Percentiles rank a stretch among this genome's conserved stretches.
Conservation (phyloP, 2,888 invertebrate species). For the Thelaira solivaga region DNA sequence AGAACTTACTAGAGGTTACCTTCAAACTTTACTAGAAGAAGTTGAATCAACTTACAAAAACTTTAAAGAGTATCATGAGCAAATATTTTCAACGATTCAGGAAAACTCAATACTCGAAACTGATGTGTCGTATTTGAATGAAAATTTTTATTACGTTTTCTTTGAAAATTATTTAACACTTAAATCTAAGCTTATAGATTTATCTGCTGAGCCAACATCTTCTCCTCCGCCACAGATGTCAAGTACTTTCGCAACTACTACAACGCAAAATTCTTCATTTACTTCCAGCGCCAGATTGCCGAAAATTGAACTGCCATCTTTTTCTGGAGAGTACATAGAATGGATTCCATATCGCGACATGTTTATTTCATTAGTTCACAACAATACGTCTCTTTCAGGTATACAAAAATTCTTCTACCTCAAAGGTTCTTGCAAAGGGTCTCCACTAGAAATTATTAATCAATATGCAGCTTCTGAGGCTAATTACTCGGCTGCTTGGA, state of each 20-base stretch:
- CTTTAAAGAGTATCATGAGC: no score
- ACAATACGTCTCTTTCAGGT: neutral
- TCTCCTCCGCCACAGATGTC: neutral
- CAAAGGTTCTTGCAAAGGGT: slow-evolving; percentile 3
- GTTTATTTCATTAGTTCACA: slow-evolving; percentile 28
- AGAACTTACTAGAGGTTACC: neutral
- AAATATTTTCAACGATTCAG: neutral
- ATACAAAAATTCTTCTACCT: slow-evolving; percentile 11
- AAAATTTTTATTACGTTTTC: no score
- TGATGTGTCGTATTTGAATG: slow-evolving; percentile 10
- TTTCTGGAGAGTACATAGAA: no score
- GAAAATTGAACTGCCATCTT: no score
- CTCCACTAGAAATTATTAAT: slow-evolving; percentile 22
- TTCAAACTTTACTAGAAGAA: slow-evolving; percentile 11
- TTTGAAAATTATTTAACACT: no score
- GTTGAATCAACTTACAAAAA: slow-evolving; percentile 17
- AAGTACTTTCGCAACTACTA: neutral
- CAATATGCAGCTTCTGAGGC: slow-evolving; percentile 10
- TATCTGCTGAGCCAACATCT: no score
- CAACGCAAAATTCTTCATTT: slow-evolving; percentile 3
- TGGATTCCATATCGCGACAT: slow-evolving; percentile 12
- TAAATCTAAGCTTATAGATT: no score
- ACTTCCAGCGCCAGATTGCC: no score
- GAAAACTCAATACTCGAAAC: neutral
- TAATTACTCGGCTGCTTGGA: slow-evolving; percentile 3